phyloP scores from a whole-genome alignment of 2,797 vertebrate genomes.

The Oryzias sinensis region DNA sequence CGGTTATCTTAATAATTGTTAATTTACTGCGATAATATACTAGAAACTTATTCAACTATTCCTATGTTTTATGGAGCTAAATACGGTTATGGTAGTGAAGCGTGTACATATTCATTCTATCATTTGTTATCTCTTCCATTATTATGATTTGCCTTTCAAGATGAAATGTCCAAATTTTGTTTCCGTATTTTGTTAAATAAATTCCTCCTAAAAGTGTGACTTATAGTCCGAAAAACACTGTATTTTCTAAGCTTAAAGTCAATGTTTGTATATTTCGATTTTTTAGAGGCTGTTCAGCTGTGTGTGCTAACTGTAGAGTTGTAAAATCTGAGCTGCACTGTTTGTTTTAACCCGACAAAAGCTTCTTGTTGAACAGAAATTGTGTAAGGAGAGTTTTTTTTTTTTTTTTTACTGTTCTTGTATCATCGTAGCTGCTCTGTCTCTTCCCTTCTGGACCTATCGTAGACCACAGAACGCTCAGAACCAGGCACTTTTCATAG shows the following conservation, averaged over 20 bases:
- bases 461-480: constrained; percentile 72
- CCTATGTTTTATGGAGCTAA: too few relatives aligned
- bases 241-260: constrained; percentile 12
- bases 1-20: too few relatives aligned
- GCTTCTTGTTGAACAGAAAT: constrained; percentile 49
- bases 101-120: too few relatives aligned
- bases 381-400: constrained; percentile 56
- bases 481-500: constrained; percentile 34
- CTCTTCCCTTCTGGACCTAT: constrained; percentile 74
- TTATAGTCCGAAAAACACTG: background rate
- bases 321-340: constrained; percentile 42
- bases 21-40: too few relatives aligned
- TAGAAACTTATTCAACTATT: too few relatives aligned
- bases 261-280: constrained; percentile 10
- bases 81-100: too few relatives aligned
- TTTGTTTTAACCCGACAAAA: constrained; percentile 52
- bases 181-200: too few relatives aligned
- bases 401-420: constrained; percentile 68
- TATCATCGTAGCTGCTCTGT: constrained; percentile 74
- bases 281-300: constrained; percentile 20
- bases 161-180: too few relatives aligned
- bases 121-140: too few relatives aligned
- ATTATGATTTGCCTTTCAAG: too few relatives aligned
- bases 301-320: constrained; percentile 27
- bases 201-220: too few relatives aligned